These are phyloP conservation scores for Drosophila hamatofila DNA, from an alignment of 2,888 invertebrate species.

Conservation along the genomic window DNA sequence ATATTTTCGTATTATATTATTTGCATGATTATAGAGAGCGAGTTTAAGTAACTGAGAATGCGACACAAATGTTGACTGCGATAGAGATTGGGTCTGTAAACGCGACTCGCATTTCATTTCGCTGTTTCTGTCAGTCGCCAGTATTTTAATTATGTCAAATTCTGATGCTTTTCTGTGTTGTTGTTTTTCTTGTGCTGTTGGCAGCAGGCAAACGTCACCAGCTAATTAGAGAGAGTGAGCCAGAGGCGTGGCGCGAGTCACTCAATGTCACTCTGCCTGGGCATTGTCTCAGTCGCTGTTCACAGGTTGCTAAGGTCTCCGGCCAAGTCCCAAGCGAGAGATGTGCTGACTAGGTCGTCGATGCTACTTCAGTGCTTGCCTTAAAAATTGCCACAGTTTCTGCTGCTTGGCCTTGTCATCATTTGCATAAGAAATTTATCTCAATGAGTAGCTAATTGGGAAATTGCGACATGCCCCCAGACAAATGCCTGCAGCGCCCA, in stretches of 20 bases:
- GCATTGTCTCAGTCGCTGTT: conserved; percentile 43
- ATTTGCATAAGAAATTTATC: conserved; percentile 83
- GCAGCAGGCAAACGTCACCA: conserved; percentile 78
- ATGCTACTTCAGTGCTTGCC: conserved; percentile 68
- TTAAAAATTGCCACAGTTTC: conserved; percentile 21
- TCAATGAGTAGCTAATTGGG: conserved; percentile 81
- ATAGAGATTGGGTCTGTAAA: conserved; percentile 29
- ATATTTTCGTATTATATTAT: conserved; percentile 40
- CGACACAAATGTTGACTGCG: conserved; percentile 5
- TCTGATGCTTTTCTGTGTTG: conserved; percentile 36
- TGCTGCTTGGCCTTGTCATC: conserved; percentile 77
- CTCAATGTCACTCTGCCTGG: conserved; percentile 68
- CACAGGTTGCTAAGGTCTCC: conserved; percentile 67
- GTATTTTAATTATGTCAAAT: conserved; percentile 81
- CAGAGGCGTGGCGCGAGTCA: conserved; percentile 64
- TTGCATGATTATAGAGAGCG: background rate
- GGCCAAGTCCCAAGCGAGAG: conserved; percentile 61
- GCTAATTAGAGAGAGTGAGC: conserved; percentile 76
- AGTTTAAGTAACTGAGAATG: conserved; percentile 6
- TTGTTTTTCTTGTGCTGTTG: conserved; percentile 41
- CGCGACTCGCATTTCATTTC: conserved; percentile 55
- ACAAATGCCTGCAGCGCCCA: conserved; percentile 14
- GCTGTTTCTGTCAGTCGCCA: conserved; percentile 43
- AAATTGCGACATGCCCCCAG: conserved; percentile 69
- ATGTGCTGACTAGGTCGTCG: conserved; percentile 57